Evolutionary conservation across 2,113 vertebrate genomes (phyloP).

Genomic region (Gulo gulo): DNA sequence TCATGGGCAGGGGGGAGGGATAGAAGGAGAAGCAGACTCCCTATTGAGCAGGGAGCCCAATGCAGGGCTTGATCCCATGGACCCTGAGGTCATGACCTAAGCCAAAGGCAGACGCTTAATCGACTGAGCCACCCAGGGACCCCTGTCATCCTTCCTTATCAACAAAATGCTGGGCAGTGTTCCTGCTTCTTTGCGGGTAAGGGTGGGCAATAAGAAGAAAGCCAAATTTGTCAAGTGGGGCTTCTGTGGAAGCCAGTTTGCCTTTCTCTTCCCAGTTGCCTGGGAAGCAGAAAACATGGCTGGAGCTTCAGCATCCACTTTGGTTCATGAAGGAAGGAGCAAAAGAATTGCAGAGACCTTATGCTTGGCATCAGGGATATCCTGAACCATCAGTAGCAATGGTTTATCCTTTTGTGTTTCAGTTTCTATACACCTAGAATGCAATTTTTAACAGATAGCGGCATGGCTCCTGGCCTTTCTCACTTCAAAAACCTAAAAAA

Average conservation of each 20-base stretch:
- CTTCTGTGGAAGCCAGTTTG: neutral
- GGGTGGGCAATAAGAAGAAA: neutral
- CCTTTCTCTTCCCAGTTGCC: neutral
- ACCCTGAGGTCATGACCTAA: neutral
- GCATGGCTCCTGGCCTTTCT: neutral
- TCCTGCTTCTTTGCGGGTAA: neutral
- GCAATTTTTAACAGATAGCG: neutral
- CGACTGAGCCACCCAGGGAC: neutral
- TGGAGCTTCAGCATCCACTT: neutral
- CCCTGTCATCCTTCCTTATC: neutral
- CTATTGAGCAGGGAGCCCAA: neutral
- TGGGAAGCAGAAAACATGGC: neutral
- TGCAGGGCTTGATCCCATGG: neutral
- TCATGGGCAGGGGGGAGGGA: neutral
- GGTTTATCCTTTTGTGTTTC: neutral
- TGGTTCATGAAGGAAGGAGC: neutral
- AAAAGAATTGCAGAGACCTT: neutral
- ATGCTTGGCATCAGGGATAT: neutral
- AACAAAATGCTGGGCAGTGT: neutral
- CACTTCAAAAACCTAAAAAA: neutral
- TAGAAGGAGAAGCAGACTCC: neutral
- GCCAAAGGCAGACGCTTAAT: neutral
- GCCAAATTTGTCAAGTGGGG: neutral
- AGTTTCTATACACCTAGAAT: neutral
- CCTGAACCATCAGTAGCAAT: neutral